Percentiles rank a stretch among this genome's conserved stretches.
These are phyloP conservation scores for Aptenodytes forsteri DNA, from an alignment of 2,113 vertebrate genomes.

Conservation along the genomic window DNA sequence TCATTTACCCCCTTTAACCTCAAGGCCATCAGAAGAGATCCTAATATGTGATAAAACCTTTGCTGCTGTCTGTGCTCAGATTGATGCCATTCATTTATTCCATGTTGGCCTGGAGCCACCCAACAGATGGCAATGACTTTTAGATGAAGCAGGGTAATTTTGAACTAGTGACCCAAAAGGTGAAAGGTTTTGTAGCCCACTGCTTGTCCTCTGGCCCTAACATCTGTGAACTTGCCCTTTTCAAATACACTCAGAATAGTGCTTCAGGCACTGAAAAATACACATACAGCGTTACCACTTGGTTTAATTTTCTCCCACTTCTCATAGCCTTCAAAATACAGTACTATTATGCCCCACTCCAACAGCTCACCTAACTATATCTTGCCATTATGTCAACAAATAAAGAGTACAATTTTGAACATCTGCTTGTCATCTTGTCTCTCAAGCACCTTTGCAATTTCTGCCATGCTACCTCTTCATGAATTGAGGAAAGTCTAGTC, in stretches of 20 bases:
- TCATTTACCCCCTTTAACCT: slow-evolving; percentile 10
- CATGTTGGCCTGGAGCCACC: slow-evolving; percentile 10
- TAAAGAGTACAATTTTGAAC: neutral
- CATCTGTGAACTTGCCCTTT: slow-evolving; percentile 45
- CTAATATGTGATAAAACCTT: slow-evolving; percentile 7
- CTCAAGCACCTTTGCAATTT: neutral
- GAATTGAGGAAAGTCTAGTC: neutral
- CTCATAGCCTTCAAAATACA: neutral
- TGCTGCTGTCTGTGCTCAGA: neutral
- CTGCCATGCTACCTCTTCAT: neutral
- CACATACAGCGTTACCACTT: neutral
- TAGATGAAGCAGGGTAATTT: neutral
- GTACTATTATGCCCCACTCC: neutral
- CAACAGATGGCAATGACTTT: slow-evolving; percentile 57
- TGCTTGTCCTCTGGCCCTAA: slow-evolving; percentile 33
- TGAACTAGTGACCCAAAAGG: slow-evolving; percentile 38
- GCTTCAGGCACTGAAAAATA: slow-evolving; percentile 21
- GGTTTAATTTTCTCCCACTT: neutral
- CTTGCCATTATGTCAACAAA: neutral
- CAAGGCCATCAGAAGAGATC: neutral
- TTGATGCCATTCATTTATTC: neutral
- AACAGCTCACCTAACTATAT: neutral
- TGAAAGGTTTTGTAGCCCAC: slow-evolving; percentile 3
- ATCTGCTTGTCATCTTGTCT: neutral
- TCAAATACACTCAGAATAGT: neutral